Percentiles rank a stretch among this genome's conserved stretches.
Evolutionary conservation across 2,888 invertebrate genomes (phyloP).

Genomic region (Hanleya hanleyi): DNA sequence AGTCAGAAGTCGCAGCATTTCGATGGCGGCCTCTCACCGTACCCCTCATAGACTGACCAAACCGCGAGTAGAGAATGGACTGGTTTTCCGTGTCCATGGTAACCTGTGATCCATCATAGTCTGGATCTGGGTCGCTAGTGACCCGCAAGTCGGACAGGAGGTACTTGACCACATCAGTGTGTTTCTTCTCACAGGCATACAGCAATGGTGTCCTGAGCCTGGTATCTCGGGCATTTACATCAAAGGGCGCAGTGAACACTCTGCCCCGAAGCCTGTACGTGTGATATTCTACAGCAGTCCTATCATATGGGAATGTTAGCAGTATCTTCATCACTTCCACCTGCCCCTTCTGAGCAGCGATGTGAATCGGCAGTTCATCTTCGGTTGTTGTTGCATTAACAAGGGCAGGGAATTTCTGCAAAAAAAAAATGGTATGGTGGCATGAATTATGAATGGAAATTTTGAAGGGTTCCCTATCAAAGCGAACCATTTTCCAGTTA

Average conservation of each 20-base stretch:
- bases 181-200: constrained; percentile 82
- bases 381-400: constrained; percentile 91
- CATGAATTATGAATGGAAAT: too few relatives aligned
- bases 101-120: neutral
- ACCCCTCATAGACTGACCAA: neutral
- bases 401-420: constrained; percentile 86
- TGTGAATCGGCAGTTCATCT: constrained; percentile 93
- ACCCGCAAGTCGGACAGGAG: neutral
- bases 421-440: too few relatives aligned
- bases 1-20: neutral
- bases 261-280: constrained; percentile 80
- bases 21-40: neutral
- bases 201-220: constrained; percentile 89
- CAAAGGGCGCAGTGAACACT: constrained; percentile 89
- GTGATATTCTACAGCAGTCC: constrained; percentile 78
- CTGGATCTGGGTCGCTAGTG: neutral
- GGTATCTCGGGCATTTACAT: constrained; percentile 85
- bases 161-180: constrained; percentile 27
- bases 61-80: neutral
- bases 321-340: constrained; percentile 84
- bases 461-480: too few relatives aligned
- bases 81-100: too few relatives aligned
- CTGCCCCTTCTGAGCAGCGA: constrained; percentile 92
- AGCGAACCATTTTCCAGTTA: too few relatives aligned
- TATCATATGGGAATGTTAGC: constrained; percentile 86